Evolutionary conservation across 2,888 invertebrate species (phyloP).

Genomic region (Euproctis similis): DNA sequence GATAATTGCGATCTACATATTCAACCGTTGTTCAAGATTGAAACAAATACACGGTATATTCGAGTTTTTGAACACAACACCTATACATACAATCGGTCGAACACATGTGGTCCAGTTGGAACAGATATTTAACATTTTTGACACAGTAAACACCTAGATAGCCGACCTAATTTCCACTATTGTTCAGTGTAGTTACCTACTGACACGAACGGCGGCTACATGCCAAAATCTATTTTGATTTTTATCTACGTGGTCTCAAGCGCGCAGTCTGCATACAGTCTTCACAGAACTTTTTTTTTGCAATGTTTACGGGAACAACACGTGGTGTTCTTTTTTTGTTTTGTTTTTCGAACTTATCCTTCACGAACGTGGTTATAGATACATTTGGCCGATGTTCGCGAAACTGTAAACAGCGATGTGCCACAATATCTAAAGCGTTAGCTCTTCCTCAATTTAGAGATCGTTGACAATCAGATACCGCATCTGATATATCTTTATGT

Average conservation of each 20-base stretch:
- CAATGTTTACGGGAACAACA: slow-evolving; percentile 64
- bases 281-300: slow-evolving; percentile 54
- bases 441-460: too few species aligned
- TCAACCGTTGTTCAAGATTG: slow-evolving; percentile 8
- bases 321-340: too few species aligned
- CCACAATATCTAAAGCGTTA: too few species aligned
- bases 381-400: too few species aligned
- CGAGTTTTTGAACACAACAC: slow-evolving; percentile 19
- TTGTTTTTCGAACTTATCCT: too few species aligned
- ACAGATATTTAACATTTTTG: slow-evolving; percentile 48
- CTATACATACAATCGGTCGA: slow-evolving; percentile 14
- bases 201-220: slow-evolving; percentile 57
- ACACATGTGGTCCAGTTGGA: slow-evolving; percentile 19
- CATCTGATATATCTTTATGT: too few species aligned
- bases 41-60: slow-evolving; percentile 6
- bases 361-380: too few species aligned
- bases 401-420: too few species aligned
- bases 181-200: slow-evolving; percentile 48
- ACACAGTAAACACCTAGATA: slow-evolving; percentile 58
- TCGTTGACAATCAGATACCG: too few species aligned
- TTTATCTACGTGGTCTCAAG: slow-evolving; percentile 54
- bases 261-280: slow-evolving; percentile 48
- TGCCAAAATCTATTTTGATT: slow-evolving; percentile 72
- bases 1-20: slow-evolving; percentile 11
- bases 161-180: slow-evolving; percentile 68